These are phyloP conservation scores for Plutella xylostella DNA, from an alignment of 2,888 invertebrate species.

Conservation along the genomic window DNA sequence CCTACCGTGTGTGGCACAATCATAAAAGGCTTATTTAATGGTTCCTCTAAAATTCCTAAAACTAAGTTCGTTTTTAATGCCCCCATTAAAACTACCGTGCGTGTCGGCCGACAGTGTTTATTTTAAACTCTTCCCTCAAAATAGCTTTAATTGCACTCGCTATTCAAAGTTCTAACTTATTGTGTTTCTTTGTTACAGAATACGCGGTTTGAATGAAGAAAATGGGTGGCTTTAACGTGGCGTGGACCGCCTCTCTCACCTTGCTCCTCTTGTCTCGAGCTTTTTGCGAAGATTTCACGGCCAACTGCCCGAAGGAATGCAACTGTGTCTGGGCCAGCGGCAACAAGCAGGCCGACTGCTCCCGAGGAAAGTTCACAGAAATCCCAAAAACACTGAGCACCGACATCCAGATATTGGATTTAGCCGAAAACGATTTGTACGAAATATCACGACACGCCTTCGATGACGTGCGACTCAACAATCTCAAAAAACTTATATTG, in stretches of 20 bases:
- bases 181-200: conserved; percentile 48
- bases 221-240: conserved; percentile 35
- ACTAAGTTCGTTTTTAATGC: conserved; percentile 25
- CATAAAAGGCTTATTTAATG: too few species aligned
- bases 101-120: conserved; percentile 32
- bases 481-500: conserved; percentile 84
- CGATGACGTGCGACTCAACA: conserved; percentile 75
- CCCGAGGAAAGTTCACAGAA: conserved; percentile 70
- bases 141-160: conserved; percentile 21
- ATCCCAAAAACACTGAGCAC: conserved; percentile 80
- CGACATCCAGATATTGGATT: conserved; percentile 78
- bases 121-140: conserved; percentile 27
- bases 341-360: conserved; percentile 86
- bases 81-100: conserved; percentile 34
- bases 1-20: too few species aligned
- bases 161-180: conserved; percentile 4
- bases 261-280: conserved; percentile 26
- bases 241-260: conserved; percentile 32
- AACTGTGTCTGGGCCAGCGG: conserved; percentile 89
- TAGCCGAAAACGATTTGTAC: conserved; percentile 77
- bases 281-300: conserved; percentile 62
- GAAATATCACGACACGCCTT: conserved; percentile 78
- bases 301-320: conserved; percentile 76
- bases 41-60: conserved; percentile 2
- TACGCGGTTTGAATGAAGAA: conserved; percentile 20